Evolutionary conservation across 2,888 invertebrate species (phyloP).

Genomic region (Leucoma salicis): DNA sequence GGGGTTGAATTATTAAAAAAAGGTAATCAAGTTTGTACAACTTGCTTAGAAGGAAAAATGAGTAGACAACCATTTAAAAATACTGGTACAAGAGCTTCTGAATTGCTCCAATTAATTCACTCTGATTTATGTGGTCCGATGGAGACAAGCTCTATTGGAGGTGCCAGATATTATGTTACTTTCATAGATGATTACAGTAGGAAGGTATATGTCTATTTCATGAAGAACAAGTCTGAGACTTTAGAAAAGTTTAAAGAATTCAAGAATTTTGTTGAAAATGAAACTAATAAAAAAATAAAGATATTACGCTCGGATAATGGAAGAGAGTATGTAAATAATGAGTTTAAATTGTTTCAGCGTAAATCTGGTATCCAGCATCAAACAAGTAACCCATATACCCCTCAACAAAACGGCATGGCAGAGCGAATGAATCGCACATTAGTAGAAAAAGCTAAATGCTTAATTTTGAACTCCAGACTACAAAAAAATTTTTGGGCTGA

Average conservation of each 20-base stretch:
- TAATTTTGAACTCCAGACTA: background rate
- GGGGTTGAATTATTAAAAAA: too few relatives aligned
- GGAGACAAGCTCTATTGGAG: slow-evolving; percentile 15
- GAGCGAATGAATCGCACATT: background rate
- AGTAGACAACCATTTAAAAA: slow-evolving; percentile 7
- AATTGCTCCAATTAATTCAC: slow-evolving; percentile 11
- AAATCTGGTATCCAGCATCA: background rate
- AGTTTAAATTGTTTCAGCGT: background rate
- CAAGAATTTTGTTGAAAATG: slow-evolving; percentile 15
- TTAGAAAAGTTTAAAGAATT: slow-evolving; percentile 17
- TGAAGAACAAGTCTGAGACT: slow-evolving; percentile 5
- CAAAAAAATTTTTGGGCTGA: background rate
- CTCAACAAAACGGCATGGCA: slow-evolving; percentile 5
- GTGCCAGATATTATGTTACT: slow-evolving; percentile 18
- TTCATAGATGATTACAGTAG: slow-evolving; percentile 18
- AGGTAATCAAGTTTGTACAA: background rate
- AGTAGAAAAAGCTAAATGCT: slow-evolving; percentile 22
- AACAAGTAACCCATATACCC: background rate
- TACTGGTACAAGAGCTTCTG: slow-evolving; percentile 3
- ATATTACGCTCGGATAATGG: background rate
- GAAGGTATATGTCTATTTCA: slow-evolving; percentile 9
- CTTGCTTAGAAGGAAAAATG: background rate
- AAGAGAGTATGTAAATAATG: background rate
- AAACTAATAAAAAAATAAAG: background rate
- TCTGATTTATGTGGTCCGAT: slow-evolving; percentile 22